Evolutionary conservation across 2,888 invertebrate species (phyloP), one percentile per base, ranked within the genome.

Genomic region (Hirudinaria manillensis): DNA sequence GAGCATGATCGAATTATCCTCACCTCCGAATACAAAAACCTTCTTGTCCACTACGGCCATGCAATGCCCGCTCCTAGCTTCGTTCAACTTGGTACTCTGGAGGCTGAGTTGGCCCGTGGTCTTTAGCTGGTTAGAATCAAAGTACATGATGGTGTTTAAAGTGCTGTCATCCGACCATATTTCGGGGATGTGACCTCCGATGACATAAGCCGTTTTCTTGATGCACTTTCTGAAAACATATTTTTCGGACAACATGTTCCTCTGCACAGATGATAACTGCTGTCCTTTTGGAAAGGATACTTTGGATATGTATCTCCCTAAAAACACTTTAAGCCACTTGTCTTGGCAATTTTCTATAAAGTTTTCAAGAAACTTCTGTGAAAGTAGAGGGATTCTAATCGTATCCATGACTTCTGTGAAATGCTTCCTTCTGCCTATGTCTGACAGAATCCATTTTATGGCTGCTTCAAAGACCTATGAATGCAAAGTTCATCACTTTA

Each of bases 381-480:
- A 38, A n/a, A 73, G 45, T n/a, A 73, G 19, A 6, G 73, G 65
- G 21, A 73, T 24, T 61, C 73, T 29, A 7, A 73, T 27, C 13
- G 56, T 29, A 3, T 65, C 21, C 24, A 55, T 4, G 19, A 73
- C 34, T 34, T 32, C 73, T 13, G 51, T 24, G 34, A 65, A 61
- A 65, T 36, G 27, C 6, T 13, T 34, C 38, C 73, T 73, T n/a
- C 24, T 55, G 16, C 36, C 24, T 1, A 36, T 34, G 29, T 73
- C 65, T 61, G 32, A 10, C 13, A n/a, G 3, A 19, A 73, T 56
- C 73, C 73, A 73, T 16, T 21, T 24, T 27, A 73, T 65, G 27
- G 55, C 32, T 4, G 73, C 73, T 36, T 73, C 73, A 3, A 73
- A 73, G 10, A 73, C 55, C 73, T 73, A n/a, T 24, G 68, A 61